Evolutionary conservation across 2,888 invertebrate genomes (phyloP), one percentile per base, ranked within the genome.

Genomic region (Parthenolecanium corni): DNA sequence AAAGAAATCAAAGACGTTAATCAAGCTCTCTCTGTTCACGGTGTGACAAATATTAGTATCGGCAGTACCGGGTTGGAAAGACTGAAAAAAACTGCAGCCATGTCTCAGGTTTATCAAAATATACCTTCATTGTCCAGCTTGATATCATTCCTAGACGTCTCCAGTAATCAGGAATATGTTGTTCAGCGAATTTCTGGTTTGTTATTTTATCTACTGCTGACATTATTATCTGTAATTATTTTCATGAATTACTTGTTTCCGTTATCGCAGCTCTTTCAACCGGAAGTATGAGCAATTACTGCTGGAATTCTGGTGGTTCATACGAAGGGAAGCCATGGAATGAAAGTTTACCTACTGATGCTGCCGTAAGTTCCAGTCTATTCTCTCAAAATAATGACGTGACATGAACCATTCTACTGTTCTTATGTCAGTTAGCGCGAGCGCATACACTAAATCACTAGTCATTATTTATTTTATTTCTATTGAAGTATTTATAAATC

Each of bases 91-190:
- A 80, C 86, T 16, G 82, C 84, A 0, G 83, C 79, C 73, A 80
- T 76, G 62, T 71, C 74, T 31, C 75, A 74, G 57, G 73, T 78
- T 21, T 71, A 75, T 1, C 75, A 77, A 40, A 68, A 70, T 49
- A 72, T 69, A 66, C 83, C 83, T 0, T 79, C 79, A 4, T 72
- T 84, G 64, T 75, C 79, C 9, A 75, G 78, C 44, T 73, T 92
- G 51, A 77, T 90, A 57, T 86, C 87, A 1, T 94, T 89, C 74
- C 76, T 94, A 65, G 89, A 90, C 71, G 77, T 89, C 56, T 84
- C 84, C 52, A 77, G 83, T 18, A 89, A 92, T 76, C 92, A 92
- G 74, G 86, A 88, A 71, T 94, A 93, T 76, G 76, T 90, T 16
- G 85, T 87, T 52, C 82, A 82, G 66, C 78, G 94, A 68, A 83